Evolutionary conservation across 1,140 invertebrate species (phyloP).

Genomic region (Aphelenchoides avenae): DNA sequence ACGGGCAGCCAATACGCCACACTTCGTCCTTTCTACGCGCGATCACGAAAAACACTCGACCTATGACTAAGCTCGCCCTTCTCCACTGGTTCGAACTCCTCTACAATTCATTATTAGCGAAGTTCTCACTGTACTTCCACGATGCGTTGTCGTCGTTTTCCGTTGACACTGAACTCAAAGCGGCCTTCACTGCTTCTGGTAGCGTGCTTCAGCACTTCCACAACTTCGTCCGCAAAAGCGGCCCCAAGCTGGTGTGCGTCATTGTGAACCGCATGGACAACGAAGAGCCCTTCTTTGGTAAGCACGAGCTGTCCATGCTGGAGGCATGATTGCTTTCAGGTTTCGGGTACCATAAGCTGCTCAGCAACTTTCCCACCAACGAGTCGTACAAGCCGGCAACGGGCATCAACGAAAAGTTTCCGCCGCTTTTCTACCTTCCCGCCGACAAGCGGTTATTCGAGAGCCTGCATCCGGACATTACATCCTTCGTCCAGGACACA

Average conservation of each 20-base stretch:
- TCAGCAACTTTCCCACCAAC: constrained; percentile 15
- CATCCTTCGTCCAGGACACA: constrained; percentile 28
- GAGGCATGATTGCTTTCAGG: constrained; percentile 16
- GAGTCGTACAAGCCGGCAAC: constrained; percentile 30
- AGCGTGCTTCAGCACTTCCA: constrained; percentile 25
- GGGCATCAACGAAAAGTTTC: constrained; percentile 32
- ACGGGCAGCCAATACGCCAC: neutral
- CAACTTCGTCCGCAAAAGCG: constrained; percentile 19
- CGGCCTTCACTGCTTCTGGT: neutral
- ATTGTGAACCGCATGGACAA: constrained; percentile 31
- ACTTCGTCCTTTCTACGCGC: constrained; percentile 22
- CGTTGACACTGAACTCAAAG: constrained; percentile 15
- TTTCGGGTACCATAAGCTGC: constrained; percentile 23
- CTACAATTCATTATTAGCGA: constrained; percentile 22
- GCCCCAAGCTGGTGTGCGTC: constrained; percentile 20
- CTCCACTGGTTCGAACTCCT: constrained; percentile 12
- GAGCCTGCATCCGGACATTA: constrained; percentile 16
- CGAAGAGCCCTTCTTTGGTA: constrained; percentile 29
- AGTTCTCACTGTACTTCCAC: constrained; percentile 31
- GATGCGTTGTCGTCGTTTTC: constrained; percentile 3
- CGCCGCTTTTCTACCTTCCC: constrained; percentile 21
- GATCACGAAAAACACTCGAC: constrained; percentile 22
- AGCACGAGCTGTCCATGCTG: constrained; percentile 1
- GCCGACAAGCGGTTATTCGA: constrained; percentile 24
- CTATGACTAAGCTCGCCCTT: constrained; percentile 16